Evolutionary conservation across 2,888 invertebrate genomes (phyloP), one percentile per base, ranked within the genome.

Genomic region (Auanema freiburgensis): DNA sequence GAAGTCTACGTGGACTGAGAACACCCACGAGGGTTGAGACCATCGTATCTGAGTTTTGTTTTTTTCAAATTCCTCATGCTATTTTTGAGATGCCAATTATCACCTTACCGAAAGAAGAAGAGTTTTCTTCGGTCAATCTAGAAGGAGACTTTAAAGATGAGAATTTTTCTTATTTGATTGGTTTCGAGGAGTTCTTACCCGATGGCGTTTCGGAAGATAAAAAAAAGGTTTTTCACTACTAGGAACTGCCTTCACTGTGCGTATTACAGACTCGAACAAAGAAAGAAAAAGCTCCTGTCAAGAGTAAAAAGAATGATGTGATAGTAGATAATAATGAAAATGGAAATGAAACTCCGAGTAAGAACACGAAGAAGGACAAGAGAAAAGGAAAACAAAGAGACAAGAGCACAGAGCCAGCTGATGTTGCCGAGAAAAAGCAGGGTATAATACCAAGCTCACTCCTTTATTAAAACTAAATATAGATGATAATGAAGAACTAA

Each of bases 161-260:
- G 6, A 59, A 66, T 52, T 63, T 74, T 10, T 61, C 61, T 8
- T 74, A 66, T 55, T 42, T 76, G 10, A 72, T 69, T 1, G 65
- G 69, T 10, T 76, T 76, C 58, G 71, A 76, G 59, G 76, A 73
- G 65, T 51, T 72, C 24, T 50, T 72, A 16, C 70, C 69, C 4
- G 66, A 67, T 49, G 54, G 51, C 14, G 1, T 63, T 11, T 41
- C 55, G 16, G 55, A 4, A 14, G 10, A 16, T 4, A 55, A n/a
- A 25, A 10, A 10, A 1, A 53, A 53, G 40, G 53, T 25, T 16
- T 18, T 46, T 16, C 21, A 18, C 8, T 21, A 5, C 8, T 21
- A 46, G n/a, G n/a, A n/a, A n/a, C 8, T 33, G 33, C 8, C 33
- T 8, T 33, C 8, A 33, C 8, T 8, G 8, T 33, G 33, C 3